Conservation (phyloP, 2,888 invertebrate species). For the Boloria euphrosyne region DNA sequence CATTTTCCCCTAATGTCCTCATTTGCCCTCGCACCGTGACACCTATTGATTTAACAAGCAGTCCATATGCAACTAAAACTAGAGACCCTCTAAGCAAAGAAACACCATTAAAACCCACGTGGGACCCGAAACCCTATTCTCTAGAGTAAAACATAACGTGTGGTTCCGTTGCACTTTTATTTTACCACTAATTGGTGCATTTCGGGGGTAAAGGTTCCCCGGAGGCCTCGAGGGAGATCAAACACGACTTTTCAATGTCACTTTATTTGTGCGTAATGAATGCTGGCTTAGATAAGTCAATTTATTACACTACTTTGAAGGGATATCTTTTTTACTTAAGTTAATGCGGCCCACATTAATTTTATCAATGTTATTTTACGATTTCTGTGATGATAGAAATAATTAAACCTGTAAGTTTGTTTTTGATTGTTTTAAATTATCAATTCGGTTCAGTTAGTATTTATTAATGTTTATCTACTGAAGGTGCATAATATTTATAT, state of each 20-base stretch:
- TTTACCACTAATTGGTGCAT: conserved; percentile 80
- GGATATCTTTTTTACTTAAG: conserved; percentile 5
- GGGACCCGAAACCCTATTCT: conserved; percentile 59
- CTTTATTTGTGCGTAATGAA: conserved; percentile 61
- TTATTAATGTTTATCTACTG: too few relatives aligned
- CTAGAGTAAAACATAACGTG: conserved; percentile 64
- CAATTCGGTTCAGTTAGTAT: too few relatives aligned
- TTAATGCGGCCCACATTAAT: background rate
- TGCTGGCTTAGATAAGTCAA: conserved; percentile 40
- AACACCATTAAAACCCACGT: conserved; percentile 75
- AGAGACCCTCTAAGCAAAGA: conserved; percentile 75
- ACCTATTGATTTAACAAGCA: conserved; percentile 70
- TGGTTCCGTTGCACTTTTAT: conserved; percentile 79
- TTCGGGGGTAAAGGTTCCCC: conserved; percentile 66
- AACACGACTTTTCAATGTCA: conserved; percentile 72
- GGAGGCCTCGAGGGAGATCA: conserved; percentile 59
- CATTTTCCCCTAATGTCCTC: conserved; percentile 18
- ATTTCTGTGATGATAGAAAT: background rate
- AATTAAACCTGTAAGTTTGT: background rate
- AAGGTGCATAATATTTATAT: too few relatives aligned
- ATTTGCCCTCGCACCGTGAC: conserved; percentile 30
- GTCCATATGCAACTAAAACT: conserved; percentile 71
- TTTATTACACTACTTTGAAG: conserved; percentile 25
- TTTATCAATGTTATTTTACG: background rate
- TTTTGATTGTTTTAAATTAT: background rate